Base-by-base conservation (phyloP, 2,113 vertebrate genomes). In the Corythornis vintsioides region DNA sequence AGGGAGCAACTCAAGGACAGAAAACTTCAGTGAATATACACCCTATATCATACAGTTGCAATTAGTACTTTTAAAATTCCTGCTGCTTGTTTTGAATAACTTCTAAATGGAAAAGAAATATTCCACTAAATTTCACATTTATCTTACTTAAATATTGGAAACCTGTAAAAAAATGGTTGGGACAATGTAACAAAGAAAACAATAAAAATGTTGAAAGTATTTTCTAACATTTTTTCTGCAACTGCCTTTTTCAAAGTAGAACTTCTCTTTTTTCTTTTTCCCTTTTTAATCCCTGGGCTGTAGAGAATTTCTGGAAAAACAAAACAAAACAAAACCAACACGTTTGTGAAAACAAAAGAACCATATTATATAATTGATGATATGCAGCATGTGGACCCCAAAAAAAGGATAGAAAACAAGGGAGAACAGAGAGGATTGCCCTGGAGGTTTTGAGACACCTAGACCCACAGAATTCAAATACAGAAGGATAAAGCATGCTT, bases 1-100 rank as follows among this genome's bases (percentile, higher is more conserved):
- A 13, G 10, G 16, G 35, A 79, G 12, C 42, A 66, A 65, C 19
- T 35, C 33, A 61, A 38, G 19, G n/a, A 72, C 29, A 82, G 22
- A 92, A 92, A 86, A 55, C 6, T n/a, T 35, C 33, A 48, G 48
- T 55, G 16, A 40, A 47, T 53, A 15, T 53, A 16, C 13, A 17
- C 8, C 12, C 4, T 61, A 4, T 42, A 38, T 0, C 19, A 13
- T 22, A 3, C 15, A 74, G 6, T 31, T 53, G 15, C 3, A 86
- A 76, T 75, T 7, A 64, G 7, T 29, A 74, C 25, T 55, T 65
- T 75, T 78, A 25, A 35, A 50, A 85, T 33, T 65, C 8, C 17
- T 53, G 9, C 11, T 15, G 6, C 60, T 86, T 66, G 20, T 11
- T 31, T 56, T 47, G 9, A 85, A 66, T 42, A 89, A 31, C 6